These are phyloP conservation scores for Leucophenga montana DNA, from an alignment of 2,888 invertebrate genomes.

Conservation along the genomic window DNA sequence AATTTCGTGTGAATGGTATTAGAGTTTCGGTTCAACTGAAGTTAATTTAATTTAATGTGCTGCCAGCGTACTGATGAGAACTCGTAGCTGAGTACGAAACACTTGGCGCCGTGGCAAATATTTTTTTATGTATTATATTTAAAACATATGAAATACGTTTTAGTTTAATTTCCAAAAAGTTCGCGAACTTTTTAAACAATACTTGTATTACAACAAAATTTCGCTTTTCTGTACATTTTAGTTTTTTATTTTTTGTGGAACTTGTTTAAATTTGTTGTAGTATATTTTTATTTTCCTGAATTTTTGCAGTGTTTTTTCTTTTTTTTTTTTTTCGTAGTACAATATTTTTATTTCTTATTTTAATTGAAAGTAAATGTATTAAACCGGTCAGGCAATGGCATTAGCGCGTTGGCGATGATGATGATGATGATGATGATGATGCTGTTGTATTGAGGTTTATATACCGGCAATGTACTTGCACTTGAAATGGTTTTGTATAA, in stretches of 20 bases:
- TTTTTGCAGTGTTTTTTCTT: not conserved
- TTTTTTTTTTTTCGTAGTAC: too few species aligned
- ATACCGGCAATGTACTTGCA: not conserved
- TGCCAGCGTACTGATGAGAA: too few species aligned
- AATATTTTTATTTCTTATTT: conserved; percentile 4
- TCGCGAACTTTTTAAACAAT: too few species aligned
- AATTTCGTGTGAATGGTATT: too few species aligned
- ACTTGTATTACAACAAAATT: not conserved
- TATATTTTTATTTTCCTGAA: not conserved
- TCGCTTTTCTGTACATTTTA: conserved; percentile 13
- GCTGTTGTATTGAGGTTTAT: not conserved
- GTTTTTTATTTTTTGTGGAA: not conserved
- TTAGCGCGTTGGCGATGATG: not conserved
- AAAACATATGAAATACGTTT: too few species aligned
- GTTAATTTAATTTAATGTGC: too few species aligned
- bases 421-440: not conserved
- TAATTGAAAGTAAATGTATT: conserved; percentile 23
- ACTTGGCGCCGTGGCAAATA: too few species aligned
- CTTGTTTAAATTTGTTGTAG: not conserved
- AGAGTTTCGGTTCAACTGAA: too few species aligned
- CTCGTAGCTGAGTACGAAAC: too few species aligned
- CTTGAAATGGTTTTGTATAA: conserved; percentile 11
- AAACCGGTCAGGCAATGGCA: conserved; percentile 9
- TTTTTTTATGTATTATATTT: too few species aligned
- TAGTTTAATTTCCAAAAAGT: too few species aligned